These are phyloP conservation scores for Mesorhabditis spiculigera DNA, from an alignment of 2,888 invertebrate genomes.

Conservation along the genomic window DNA sequence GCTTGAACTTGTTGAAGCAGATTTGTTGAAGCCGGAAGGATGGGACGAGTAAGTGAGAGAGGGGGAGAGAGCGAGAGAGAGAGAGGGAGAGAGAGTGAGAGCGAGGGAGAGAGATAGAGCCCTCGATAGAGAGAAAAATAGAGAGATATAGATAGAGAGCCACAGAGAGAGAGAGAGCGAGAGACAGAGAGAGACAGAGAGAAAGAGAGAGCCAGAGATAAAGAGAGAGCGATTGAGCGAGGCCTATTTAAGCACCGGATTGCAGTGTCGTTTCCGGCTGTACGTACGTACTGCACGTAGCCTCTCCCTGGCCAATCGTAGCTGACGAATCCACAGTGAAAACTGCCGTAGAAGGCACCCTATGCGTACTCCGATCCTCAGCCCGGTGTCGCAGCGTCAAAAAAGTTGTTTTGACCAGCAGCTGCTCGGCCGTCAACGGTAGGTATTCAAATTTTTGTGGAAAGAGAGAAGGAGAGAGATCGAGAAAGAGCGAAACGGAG, in stretches of 20 bases:
- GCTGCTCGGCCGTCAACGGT: conserved; percentile 50
- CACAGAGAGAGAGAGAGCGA: too few species aligned
- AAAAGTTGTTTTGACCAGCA: conserved; percentile 64
- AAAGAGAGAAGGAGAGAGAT: too few species aligned
- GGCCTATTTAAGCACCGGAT: neutral
- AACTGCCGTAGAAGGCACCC: conserved; percentile 62
- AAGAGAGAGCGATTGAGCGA: neutral
- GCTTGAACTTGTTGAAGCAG: conserved; percentile 64
- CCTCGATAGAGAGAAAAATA: too few species aligned
- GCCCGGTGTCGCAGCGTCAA: conserved; percentile 57
- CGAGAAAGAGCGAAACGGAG: too few species aligned
- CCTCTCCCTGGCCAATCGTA: conserved; percentile 41
- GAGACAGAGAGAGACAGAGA: too few species aligned
- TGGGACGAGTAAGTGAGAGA: conserved; percentile 52
- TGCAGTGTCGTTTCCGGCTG: conserved; percentile 37
- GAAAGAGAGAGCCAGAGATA: too few species aligned
- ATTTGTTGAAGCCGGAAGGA: conserved; percentile 60
- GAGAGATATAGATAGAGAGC: too few species aligned
- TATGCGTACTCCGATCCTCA: conserved; percentile 62
- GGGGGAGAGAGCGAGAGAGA: conserved; percentile 7
- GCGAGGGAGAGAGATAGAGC: too few species aligned
- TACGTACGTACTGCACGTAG: conserved; percentile 37
- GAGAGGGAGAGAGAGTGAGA: neutral
- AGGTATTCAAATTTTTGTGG: neutral
- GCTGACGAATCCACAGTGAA: conserved; percentile 52